Evolutionary conservation across 1,140 invertebrate species (phyloP).

Genomic region (Oryctes rhinoceros): DNA sequence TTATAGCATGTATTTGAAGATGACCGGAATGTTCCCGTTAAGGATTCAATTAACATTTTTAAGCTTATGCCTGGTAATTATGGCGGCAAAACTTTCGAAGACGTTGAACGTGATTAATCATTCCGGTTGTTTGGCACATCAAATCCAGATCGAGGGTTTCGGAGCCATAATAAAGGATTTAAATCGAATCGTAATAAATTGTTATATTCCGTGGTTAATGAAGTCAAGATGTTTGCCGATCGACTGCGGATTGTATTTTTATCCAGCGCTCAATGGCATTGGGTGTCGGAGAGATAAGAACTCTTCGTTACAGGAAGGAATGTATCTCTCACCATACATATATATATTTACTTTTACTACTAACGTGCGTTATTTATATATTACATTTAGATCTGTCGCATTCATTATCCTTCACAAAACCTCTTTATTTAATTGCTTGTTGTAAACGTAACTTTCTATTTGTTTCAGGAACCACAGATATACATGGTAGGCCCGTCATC

Average conservation of each 20-base stretch:
- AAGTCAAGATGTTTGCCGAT: neutral
- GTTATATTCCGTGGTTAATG: slow-evolving; percentile 26
- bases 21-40: neutral
- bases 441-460: slow-evolving; percentile 42
- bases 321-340: too few relatives aligned
- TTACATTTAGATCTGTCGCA: too few relatives aligned
- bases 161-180: neutral
- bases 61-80: slow-evolving; percentile 1
- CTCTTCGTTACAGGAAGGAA: too few relatives aligned
- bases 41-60: slow-evolving; percentile 29
- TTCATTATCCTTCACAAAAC: neutral
- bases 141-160: neutral
- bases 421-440: neutral
- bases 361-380: too few relatives aligned
- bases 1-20: neutral
- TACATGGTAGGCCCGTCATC: slow-evolving; percentile 64
- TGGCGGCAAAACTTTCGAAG: slow-evolving; percentile 10
- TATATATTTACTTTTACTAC: too few relatives aligned
- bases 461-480: slow-evolving; percentile 61
- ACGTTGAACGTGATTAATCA: slow-evolving; percentile 13
- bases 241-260: neutral
- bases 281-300: neutral
- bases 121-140: neutral
- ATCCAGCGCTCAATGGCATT: neutral
- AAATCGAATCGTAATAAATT: neutral